Percentiles rank a stretch among this genome's conserved stretches.
Conservation (phyloP, 2,113 vertebrate genomes). For the Aythya baeri region DNA sequence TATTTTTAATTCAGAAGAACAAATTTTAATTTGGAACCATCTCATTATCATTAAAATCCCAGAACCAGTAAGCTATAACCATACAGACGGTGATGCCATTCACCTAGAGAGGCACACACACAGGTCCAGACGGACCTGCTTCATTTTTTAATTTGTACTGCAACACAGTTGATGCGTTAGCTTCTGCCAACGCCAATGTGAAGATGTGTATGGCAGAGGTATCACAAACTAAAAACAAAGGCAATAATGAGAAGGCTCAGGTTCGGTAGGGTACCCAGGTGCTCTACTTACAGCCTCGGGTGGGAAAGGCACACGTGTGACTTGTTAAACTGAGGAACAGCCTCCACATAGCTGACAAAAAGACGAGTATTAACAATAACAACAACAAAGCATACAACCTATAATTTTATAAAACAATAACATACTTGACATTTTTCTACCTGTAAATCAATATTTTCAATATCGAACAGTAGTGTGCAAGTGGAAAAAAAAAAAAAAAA, state of each 20-base stretch:
- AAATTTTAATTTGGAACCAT: not conserved
- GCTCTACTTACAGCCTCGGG: not conserved
- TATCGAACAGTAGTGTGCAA: not conserved
- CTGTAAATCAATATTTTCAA: not conserved
- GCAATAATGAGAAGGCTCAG: not conserved
- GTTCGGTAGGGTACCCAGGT: not conserved
- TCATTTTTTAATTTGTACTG: not conserved
- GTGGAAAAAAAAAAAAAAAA: too few species aligned
- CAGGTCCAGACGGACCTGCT: not conserved
- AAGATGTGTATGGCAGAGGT: not conserved
- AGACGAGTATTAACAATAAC: not conserved
- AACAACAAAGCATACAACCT: not conserved
- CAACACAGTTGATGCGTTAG: not conserved
- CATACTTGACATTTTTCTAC: not conserved
- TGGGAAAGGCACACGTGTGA: rapidly evolving
- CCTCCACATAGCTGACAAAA: rapidly evolving
- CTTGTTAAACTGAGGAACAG: not conserved
- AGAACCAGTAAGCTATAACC: not conserved
- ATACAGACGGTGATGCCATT: not conserved
- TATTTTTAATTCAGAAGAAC: not conserved
- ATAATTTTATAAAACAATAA: not conserved
- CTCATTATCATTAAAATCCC: not conserved
- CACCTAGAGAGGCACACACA: not conserved
- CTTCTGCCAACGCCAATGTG: not conserved
- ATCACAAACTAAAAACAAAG: not conserved